Evolutionary conservation across 2,797 vertebrate species (phyloP).

Genomic region (Menidia menidia): DNA sequence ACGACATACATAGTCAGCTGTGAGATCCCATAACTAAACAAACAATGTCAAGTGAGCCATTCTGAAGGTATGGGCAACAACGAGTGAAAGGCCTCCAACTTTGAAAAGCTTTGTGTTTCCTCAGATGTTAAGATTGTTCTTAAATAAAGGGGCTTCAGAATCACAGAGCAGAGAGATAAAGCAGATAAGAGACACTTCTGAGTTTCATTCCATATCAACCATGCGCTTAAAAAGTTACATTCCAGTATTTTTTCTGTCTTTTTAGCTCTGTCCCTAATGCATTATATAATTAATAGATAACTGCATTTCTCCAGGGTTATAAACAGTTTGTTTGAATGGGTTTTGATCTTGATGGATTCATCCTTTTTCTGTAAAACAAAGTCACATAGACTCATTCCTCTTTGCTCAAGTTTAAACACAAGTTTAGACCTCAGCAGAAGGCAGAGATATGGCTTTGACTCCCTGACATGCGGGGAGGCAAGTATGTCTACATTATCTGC

Average conservation of each 20-base stretch:
- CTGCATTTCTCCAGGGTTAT: slow-evolving; percentile 23
- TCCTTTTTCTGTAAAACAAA: slow-evolving; percentile 31
- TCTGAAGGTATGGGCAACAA: slow-evolving; percentile 40
- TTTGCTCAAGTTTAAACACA: slow-evolving; percentile 26
- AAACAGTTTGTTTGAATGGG: slow-evolving; percentile 33
- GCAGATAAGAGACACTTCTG: too few species aligned
- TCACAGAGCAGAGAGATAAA: slow-evolving; percentile 17
- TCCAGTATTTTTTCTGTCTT: too few species aligned
- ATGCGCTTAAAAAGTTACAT: too few species aligned
- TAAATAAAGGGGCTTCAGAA: neutral
- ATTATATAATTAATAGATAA: slow-evolving; percentile 28
- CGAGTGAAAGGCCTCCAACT: slow-evolving; percentile 40
- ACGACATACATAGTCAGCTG: slow-evolving; percentile 39
- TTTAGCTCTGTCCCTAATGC: too few species aligned
- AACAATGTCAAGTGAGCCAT: slow-evolving; percentile 50
- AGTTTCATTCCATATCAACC: too few species aligned
- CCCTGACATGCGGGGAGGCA: slow-evolving; percentile 66
- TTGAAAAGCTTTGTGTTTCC: slow-evolving; percentile 50
- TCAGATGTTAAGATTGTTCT: neutral
- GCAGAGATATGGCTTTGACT: slow-evolving; percentile 64
- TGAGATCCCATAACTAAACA: slow-evolving; percentile 64
- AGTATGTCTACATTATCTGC: slow-evolving; percentile 64
- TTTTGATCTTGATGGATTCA: slow-evolving; percentile 50
- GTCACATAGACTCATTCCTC: slow-evolving; percentile 1
- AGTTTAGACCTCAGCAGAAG: slow-evolving; percentile 18